Evolutionary conservation across 1,140 invertebrate species (phyloP).

Genomic region (Coptotermes formosanus): DNA sequence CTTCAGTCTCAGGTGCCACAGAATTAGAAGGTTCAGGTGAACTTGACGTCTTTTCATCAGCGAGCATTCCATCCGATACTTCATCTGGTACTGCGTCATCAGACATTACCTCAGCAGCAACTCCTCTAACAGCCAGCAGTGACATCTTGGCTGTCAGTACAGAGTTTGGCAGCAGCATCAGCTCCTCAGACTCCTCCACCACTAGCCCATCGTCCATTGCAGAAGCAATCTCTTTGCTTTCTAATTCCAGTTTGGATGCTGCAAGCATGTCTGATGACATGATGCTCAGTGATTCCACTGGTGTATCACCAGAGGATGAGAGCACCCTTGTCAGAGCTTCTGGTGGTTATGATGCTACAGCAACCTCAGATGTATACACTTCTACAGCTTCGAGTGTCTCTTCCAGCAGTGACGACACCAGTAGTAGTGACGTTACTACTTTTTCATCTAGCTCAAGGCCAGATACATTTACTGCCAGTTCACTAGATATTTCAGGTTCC

Average conservation of each 20-base stretch:
- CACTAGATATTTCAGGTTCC: not conserved
- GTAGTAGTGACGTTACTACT: not conserved
- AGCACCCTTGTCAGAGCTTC: conserved; percentile 37
- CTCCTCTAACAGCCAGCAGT: not conserved
- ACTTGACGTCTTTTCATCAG: not conserved
- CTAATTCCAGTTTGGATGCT: conserved; percentile 38
- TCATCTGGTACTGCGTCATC: not conserved
- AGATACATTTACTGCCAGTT: not conserved
- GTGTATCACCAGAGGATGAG: not conserved
- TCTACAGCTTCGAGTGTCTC: not conserved
- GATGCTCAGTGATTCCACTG: conserved; percentile 59
- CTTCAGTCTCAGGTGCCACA: not conserved
- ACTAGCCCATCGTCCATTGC: not conserved
- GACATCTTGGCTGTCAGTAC: not conserved
- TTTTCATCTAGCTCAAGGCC: not conserved
- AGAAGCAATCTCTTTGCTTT: not conserved
- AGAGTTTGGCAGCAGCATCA: not conserved
- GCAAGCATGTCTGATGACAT: conserved; percentile 49
- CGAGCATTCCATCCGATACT: not conserved
- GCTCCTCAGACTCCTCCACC: not conserved
- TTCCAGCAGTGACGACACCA: not conserved
- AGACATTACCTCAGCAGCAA: not conserved
- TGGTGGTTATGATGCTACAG: conserved; percentile 42
- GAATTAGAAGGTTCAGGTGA: not conserved
- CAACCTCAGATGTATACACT: not conserved